Percentiles rank a stretch among this genome's conserved stretches.
Evolutionary conservation across 2,113 vertebrate species (phyloP).

Genomic region (Dendropsophus ebraccatus): DNA sequence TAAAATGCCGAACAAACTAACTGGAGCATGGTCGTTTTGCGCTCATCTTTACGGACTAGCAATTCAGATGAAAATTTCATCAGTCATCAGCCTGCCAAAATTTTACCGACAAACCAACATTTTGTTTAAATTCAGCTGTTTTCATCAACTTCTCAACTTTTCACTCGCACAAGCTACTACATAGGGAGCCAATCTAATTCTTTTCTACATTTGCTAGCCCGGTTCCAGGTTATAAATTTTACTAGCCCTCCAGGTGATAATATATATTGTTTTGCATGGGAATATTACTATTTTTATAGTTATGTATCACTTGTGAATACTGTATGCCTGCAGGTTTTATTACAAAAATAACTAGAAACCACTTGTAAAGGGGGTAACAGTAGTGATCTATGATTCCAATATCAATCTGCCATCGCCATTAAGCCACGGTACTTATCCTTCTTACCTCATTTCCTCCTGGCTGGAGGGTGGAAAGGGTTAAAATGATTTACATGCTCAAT

Average conservation of each 20-base stretch:
- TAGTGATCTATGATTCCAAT: not conserved
- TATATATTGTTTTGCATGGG: not conserved
- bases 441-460: not conserved
- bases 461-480: conserved; percentile 27
- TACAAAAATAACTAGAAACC: not conserved
- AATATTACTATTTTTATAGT: not conserved
- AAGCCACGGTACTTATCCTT: not conserved
- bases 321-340: not conserved
- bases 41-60: too few relatives aligned
- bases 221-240: not conserved
- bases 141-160: not conserved
- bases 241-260: not conserved
- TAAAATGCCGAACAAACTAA: too few relatives aligned
- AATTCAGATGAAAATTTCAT: too few relatives aligned
- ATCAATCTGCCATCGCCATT: not conserved
- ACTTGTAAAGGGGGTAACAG: not conserved
- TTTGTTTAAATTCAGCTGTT: too few relatives aligned
- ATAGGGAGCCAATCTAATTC: not conserved
- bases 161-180: not conserved
- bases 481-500: conserved; percentile 25
- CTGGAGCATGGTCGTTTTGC: too few relatives aligned
- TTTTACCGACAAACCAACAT: too few relatives aligned
- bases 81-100: too few relatives aligned
- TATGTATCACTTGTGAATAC: conserved; percentile 6
- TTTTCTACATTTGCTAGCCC: not conserved